Evolutionary conservation across 2,113 vertebrate genomes (phyloP), one percentile per base, ranked within the genome.

Genomic region (Orycteropus afer): DNA sequence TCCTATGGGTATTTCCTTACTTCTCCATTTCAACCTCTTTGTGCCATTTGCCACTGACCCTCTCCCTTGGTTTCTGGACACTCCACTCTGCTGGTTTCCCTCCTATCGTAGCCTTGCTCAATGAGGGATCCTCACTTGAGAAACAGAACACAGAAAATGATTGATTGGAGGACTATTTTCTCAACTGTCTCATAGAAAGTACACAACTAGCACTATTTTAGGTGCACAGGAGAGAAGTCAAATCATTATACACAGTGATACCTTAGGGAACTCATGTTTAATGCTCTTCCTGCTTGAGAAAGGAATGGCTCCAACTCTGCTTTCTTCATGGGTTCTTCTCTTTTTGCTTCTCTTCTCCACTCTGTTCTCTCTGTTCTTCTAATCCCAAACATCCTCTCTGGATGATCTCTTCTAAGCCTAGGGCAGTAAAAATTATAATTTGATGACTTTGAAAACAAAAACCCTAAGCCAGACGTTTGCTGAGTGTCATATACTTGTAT

Each of bases 381-480:
- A 45, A 73, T 15, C 37, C n/a, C 61, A 61, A 73, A 29, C 32
- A 11, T 81, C 40, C 27, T 61, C 22, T 42, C 57, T 40, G 12
- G 47, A 7, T 29, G 47, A 82, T 55, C 45, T 63, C 42, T 79
- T 45, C 40, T 77, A 53, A 45, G 25, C n/a, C 13, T 27, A 29
- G 81, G 40, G 47, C 51, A 86, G 84, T 25, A 82, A 22, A n/a
- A 42, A 10, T 51, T 55, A 61, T 29, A 63, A 49, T 73, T 32
- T 77, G 53, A 32, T 22, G n/a, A 63, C 45, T 97, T 80, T 79
- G 79, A 61, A 93, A 81, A 45, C 18, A 69, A 69, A 77, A 14
- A 32, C 11, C 67, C 6, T 11, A n/a, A 90, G 23, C 3, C 63
- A 85, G 40, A 77, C 20, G 4, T 40, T n/a, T n/a, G n/a, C 11